Base-by-base conservation (phyloP, 1,140 invertebrate genomes). In the Paraescarpia echinospica region DNA sequence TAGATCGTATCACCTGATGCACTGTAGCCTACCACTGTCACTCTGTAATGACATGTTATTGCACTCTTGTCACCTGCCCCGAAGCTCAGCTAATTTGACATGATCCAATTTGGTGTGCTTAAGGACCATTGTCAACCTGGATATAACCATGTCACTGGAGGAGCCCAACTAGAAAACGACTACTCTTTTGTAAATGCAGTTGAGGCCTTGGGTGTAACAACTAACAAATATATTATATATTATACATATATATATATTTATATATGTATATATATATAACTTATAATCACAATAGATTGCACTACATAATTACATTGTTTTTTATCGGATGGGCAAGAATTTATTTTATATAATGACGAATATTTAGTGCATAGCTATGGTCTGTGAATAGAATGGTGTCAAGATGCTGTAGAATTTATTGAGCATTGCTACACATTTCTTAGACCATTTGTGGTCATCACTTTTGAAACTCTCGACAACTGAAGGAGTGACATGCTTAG, bases 111-210 rank as follows among this genome's bases (percentile, higher is more conserved):
- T 77, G 59, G 27, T 31, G 27, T 77, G 9, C 22, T 18, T 77
- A 77, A 77, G 22, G 59, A 5, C 14, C 59, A 77, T 2, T 77
- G 59, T 77, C 59, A 77, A 77, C 59, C 59, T 18, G 59, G 59
- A 77, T 77, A 27, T 27, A 51, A 77, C 59, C 22, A 2, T 77
- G 59, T 5, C n/a, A 34, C 34, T n/a, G 90, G 34, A 90, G 18
- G 18, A n/a, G 18, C 18, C n/a, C 18, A 89, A 14, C 33, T 14
- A 34, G 34, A 33, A 89, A 89, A 33, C 33, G 4, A 89, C 89
- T 34, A 90, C 34, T 41, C 12, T 35, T 34, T 9, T 90, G 35
- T 35, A 92, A 92, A 92, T 27, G 89, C 59, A 77, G 27, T 77
- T 77, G 59, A 77, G 18, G 59, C n/a, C n/a, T n/a, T n/a, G n/a